Base-by-base conservation (phyloP, 1,140 invertebrate species). In the Drosophila sp. region DNA sequence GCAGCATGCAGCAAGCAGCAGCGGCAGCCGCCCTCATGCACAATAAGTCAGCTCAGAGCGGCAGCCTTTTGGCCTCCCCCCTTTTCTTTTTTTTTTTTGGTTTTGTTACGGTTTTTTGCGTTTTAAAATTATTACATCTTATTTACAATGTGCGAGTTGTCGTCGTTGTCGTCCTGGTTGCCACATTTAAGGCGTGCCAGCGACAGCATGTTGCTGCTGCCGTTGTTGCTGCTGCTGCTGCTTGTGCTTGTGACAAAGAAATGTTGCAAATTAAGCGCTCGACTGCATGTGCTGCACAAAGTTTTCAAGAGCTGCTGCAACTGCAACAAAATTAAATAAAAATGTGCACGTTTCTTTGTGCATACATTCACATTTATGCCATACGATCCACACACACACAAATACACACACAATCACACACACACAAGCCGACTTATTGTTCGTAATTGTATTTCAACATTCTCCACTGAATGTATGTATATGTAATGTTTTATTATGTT, bases 241-340 rank as follows among this genome's bases (percentile, higher is more conserved):
- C 60, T 63, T 70, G 58, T 76, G 61, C 73, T 56, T 75, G 70
- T 72, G 75, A 72, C 76, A 79, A 79, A 89, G 84, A 87, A 87
- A 87, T 80, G 84, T 87, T 87, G 72, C 84, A 89, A 87, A 87
- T 87, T 87, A 87, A 87, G 84, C 84, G 84, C 83, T 89, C 66
- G 70, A 56, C 76, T 87, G 83, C 79, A 69, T 80, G 76, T 44
- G 11, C 72, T 72, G 76, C 69, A 70, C 75, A 79, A 77, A 83
- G 61, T 83, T 86, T 86, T 82, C 76, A 87, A 86, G 83, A 83
- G 83, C 76, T 70, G 64, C 47, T 56, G 64, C 50, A 54, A 60
- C 56, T 75, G 70, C 82, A 86, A 68, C 57, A 72, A 86, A 87
- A 87, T 87, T 87, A 87, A 86, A 86, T 79, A 87, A 86, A 86